A percentile compares a stretch with the other conserved stretches of the same genome.
Conservation (phyloP, 2,888 invertebrate species). For the Atrina japonica region DNA sequence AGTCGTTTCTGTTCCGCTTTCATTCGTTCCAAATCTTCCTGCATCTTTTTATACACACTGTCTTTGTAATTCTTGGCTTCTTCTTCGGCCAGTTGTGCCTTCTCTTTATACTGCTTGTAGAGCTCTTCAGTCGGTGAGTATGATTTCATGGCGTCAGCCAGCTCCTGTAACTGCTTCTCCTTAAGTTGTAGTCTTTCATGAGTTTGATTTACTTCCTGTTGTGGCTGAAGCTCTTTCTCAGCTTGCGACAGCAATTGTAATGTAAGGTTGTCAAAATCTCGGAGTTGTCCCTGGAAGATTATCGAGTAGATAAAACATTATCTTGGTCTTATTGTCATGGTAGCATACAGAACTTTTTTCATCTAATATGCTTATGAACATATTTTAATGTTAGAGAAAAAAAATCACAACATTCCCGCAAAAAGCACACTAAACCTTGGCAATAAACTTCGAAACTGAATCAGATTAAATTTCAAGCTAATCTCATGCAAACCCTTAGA, state of each 20-base stretch:
- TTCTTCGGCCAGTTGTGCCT: constrained; percentile 60
- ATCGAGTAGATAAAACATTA: constrained; percentile 7
- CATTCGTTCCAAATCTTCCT: constrained; percentile 67
- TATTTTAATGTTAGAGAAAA: constrained; percentile 3
- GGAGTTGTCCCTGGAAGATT: too few relatives aligned
- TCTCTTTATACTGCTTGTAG: constrained; percentile 71
- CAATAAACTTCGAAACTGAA: too few relatives aligned
- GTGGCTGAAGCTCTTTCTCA: constrained; percentile 66
- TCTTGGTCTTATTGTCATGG: background rate
- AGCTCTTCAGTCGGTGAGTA: constrained; percentile 71
- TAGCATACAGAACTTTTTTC: too few relatives aligned
- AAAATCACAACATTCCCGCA: background rate
- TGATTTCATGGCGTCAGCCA: constrained; percentile 74
- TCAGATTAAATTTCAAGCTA: background rate
- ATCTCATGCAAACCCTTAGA: background rate
- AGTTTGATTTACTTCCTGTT: constrained; percentile 70
- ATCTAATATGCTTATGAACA: too few relatives aligned
- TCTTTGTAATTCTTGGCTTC: constrained; percentile 66
- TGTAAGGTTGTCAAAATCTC: constrained; percentile 75
- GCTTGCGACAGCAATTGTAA: constrained; percentile 63
- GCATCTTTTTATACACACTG: constrained; percentile 66
- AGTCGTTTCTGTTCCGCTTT: constrained; percentile 65
- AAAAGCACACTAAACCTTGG: too few relatives aligned
- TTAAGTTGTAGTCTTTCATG: constrained; percentile 72
- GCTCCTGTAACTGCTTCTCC: constrained; percentile 74